Base-by-base conservation (phyloP, 2,113 vertebrate species). In the Tiliqua scincoides region DNA sequence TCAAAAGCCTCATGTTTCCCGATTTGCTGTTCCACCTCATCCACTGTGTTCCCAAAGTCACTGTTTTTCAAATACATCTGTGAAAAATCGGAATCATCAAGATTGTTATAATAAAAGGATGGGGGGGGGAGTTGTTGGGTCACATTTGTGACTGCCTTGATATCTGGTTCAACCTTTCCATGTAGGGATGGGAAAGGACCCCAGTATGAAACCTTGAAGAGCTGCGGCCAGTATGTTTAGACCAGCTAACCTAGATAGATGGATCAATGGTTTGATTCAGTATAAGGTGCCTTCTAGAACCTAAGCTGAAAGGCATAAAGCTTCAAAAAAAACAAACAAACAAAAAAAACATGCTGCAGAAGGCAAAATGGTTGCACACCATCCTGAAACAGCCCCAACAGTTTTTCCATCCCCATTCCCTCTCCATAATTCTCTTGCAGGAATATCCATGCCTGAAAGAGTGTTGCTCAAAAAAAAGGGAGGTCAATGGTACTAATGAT, bases 1-100 rank as follows among this genome's bases (percentile, higher is more conserved):
- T 98, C 97, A 91, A 99, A 99, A 82, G 97, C 96, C 37, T 97
- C 96, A 1, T 99, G 98, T 57, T 97, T 97, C 91, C 92, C 96
- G 86, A 98, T 97, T 89, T 97, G 91, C 87, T 90, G 95, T 3
- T 98, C 98, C 4, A 97, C 94, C 91, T 98, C 97, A 82, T 97
- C 97, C 83, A 97, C 97, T 0, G 97, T 97, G 72, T 86, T 94
- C 81, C 97, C 98, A 0, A 98, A 91, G 88, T 94, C 94, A 91
- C 96, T 93, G 93, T 95, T 97, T 94, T 97, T 96, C 93, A 99
- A 89, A 93, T 96, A 96, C 67, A 96, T 94, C 98, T 99, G 35
- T 79, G 30, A 91, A 65, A 62, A 84, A 35, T 62, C 82, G 2
- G 62, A 65, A 85, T 32, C 72, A 87, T 84, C 40, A 86, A 25